Percentiles rank a stretch among this genome's conserved stretches.
Conservation (phyloP, 1,140 invertebrate species). For the Lycorma delicatula region DNA sequence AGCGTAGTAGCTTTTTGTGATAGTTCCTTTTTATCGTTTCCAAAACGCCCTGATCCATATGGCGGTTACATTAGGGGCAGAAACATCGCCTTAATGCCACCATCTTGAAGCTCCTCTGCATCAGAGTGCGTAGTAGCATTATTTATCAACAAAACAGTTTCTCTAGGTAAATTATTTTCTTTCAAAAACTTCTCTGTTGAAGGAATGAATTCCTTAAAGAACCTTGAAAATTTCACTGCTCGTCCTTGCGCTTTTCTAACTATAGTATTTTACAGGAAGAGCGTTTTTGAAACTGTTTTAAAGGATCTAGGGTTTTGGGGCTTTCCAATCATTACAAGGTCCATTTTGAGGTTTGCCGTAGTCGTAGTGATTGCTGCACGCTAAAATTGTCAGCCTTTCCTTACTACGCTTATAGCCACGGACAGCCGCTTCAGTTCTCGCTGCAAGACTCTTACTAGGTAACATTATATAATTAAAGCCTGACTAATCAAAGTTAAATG, state of each 20-base stretch:
- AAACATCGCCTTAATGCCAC: conserved; percentile 18
- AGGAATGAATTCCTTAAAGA: conserved; percentile 17
- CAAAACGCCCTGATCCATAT: conserved; percentile 16
- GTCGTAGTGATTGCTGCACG: conserved; percentile 30
- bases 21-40: conserved; percentile 18
- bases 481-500: conserved; percentile 34
- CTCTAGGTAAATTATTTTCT: conserved; percentile 30
- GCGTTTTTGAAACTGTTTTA: conserved; percentile 25
- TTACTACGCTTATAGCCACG: conserved; percentile 26
- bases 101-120: conserved; percentile 4
- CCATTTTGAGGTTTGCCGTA: conserved; percentile 29
- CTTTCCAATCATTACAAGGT: conserved; percentile 29
- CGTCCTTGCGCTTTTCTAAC: conserved; percentile 36
- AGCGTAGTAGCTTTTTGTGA: no score
- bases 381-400: conserved; percentile 17
- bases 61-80: conserved; percentile 22
- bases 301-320: conserved; percentile 31
- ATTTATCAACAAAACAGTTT: conserved; percentile 37
- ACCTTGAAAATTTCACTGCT: conserved; percentile 33
- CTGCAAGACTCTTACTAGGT: conserved; percentile 25
- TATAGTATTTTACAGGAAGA: conserved; percentile 31
- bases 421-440: conserved; percentile 21
- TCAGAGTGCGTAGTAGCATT: conserved; percentile 32
- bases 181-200: conserved; percentile 25
- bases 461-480: conserved; percentile 31